Conservation (phyloP, 2,888 invertebrate genomes). For the Eupithecia subfuscata region DNA sequence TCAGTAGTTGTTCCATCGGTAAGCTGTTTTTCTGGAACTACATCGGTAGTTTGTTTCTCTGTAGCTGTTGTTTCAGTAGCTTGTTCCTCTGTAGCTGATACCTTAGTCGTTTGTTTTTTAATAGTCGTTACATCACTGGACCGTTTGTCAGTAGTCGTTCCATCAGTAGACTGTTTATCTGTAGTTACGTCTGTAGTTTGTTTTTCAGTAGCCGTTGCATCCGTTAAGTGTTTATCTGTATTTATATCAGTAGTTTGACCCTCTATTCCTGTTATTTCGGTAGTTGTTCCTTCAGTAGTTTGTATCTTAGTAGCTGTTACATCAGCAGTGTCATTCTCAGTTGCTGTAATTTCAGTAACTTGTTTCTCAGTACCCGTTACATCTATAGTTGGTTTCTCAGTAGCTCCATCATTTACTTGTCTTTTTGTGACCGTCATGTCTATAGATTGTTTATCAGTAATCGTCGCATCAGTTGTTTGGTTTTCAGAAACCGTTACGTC, state of each 20-base stretch:
- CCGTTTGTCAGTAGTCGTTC: background rate
- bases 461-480: background rate
- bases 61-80: background rate
- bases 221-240: background rate
- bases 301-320: background rate
- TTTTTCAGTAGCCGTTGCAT: background rate
- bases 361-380: background rate
- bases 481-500: background rate
- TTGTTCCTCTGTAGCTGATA: background rate
- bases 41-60: background rate
- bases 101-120: background rate
- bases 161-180: background rate
- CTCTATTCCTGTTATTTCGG: background rate
- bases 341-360: background rate
- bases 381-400: background rate
- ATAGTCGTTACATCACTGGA: background rate
- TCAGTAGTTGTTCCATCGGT: background rate
- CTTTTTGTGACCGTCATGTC: background rate
- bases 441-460: background rate
- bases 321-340: background rate
- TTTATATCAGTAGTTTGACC: background rate
- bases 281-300: background rate
- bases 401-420: background rate
- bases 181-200: background rate
- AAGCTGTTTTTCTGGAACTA: background rate